Base-by-base conservation (phyloP, 2,113 vertebrate genomes). In the Erythrocercus mccallii region DNA sequence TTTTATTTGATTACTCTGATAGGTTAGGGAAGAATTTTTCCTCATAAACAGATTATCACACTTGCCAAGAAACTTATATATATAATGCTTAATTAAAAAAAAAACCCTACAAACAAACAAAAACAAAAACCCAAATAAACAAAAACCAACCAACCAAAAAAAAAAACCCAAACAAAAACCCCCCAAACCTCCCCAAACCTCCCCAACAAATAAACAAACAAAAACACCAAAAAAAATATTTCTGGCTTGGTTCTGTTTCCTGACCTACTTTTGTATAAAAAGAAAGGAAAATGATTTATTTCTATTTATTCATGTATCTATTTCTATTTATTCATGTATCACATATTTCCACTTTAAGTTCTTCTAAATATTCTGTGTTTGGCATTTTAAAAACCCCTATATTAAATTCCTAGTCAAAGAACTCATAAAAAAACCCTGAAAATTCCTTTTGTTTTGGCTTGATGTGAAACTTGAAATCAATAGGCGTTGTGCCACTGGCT, bases 381-480 rank as follows among this genome's bases (percentile, higher is more conserved):
- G 3, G 7, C 7, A 13, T 68, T 71, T 62, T 15, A 44, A 90
- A 79, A 70, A 11, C 0, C 1, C 6, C 1, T 27, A 11, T 13
- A 47, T 53, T 65, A 74, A 69, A 50, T 87, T 72, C 30, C 12
- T 47, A 35, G 12, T 70, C 45, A 74, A 65, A 79, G 42, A 53
- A 51, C 18, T 42, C 1, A 2, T 24, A 37, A 70, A 61, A 54
- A 81, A 11, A n/a, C n/a, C 0, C 1, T 3, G 7, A 35, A 68
- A 40, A 9, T 25, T 48, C 13, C 3, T 70, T 79, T 88, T 17
- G 1, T 23, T 74, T 56, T 73, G 9, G 1, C 7, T 65, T 60
- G n/a, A 42, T 56, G 7, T 48, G 78, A 60, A 81, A n/a, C 15
- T 81, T 73, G 15, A 65, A 92, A 78, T 88, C 40, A 73, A 73